Evolutionary conservation across 1,140 invertebrate genomes (phyloP), one percentile per base, ranked within the genome.

Genomic region (Lepidurus apus): DNA sequence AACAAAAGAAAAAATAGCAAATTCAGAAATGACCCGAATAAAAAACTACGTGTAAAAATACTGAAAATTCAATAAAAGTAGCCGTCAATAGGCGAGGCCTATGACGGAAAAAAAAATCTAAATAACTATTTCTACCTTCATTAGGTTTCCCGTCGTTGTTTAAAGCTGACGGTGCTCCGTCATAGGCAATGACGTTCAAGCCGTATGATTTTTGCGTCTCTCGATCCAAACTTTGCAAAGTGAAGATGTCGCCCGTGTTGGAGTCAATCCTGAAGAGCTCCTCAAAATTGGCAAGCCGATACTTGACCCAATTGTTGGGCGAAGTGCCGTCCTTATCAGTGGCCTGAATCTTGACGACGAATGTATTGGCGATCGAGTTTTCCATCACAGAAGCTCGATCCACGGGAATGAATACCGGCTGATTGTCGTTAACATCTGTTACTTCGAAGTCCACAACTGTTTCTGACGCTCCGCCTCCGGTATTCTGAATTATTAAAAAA

Each of bases 371-470:
- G 2, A 88, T 88, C 84, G 96, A 93, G 84, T 95, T 94, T 87
- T 95, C 94, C 80, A 93, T 83, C 7, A 95, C 93, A 84, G 88
- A 92, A 2, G 92, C 94, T 74, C 89, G 89, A 81, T 91, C 88
- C 13, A 93, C 88, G 85, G 94, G 92, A 10, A 88, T 91, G 83
- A 95, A 96, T 79, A 89, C 89, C 0, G 94, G 95, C 81, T 94
- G 93, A 82, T 94, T 93, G 83, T 96, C 94, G 82, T 96, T 96
- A 0, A 95, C 93, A 82, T 96, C 94, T 82, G 90, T 86, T 1
- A 95, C 87, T 82, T 91, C 88, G 34, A 96, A 91, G 78, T 90
- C 90, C 7, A 96, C 88, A 73, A 89, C 88, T 6, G 91, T 92
- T 86, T 94, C 92, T 9, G 92, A 89, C 8, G 90, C 91, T 82